Conservation (phyloP, 2,113 vertebrate species). For the Saguinus midas region DNA sequence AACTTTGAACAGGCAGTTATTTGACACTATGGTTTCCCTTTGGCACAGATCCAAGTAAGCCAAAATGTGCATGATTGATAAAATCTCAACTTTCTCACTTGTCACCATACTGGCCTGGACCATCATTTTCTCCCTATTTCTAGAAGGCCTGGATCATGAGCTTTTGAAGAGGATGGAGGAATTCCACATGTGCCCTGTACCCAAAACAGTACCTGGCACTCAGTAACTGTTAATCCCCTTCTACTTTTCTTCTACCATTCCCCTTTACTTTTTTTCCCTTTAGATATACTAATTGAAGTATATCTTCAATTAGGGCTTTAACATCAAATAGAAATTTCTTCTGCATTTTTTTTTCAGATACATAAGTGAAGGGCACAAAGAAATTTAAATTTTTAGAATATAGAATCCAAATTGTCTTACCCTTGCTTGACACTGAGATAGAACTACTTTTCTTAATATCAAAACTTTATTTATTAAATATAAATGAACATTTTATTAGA, state of each 20-base stretch:
- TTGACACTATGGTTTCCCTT: not conserved
- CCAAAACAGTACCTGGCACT: not conserved
- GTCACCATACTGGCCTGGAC: too few relatives aligned
- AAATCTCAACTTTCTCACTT: not conserved
- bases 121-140: not conserved
- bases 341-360: not conserved
- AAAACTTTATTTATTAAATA: not conserved
- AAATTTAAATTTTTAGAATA: not conserved
- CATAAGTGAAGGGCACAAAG: not conserved
- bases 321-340: not conserved
- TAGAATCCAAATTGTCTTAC: not conserved
- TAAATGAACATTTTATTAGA: not conserved
- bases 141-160: fast-evolving
- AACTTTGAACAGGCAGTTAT: not conserved
- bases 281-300: not conserved
- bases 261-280: not conserved
- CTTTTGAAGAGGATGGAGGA: not conserved
- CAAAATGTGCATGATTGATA: not conserved
- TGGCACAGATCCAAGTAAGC: not conserved
- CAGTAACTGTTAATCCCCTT: not conserved
- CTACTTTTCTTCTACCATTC: not conserved
- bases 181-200: not conserved
- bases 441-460: not conserved
- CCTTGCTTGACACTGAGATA: not conserved
- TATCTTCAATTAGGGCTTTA: not conserved